phyloP scores from a whole-genome alignment of 2,113 vertebrate species.

The Cynopterus brachyotis region DNA sequence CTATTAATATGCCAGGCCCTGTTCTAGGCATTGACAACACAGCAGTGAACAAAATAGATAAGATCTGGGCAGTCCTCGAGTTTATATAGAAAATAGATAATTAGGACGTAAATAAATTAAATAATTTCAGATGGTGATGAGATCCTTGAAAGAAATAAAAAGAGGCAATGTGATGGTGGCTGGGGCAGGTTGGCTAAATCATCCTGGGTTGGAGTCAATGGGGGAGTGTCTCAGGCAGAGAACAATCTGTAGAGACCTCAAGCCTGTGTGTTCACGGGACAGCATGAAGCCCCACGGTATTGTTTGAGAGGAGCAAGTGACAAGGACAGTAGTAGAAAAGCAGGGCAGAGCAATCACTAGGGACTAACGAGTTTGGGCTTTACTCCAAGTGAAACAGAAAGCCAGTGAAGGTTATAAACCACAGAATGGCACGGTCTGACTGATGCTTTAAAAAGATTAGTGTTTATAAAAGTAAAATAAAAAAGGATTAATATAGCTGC shows the following conservation, averaged over 20 bases:
- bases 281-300: rapidly evolving
- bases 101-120: neutral
- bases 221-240: neutral
- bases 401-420: neutral
- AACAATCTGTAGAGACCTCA: neutral
- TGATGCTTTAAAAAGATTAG: neutral
- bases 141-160: neutral
- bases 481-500: neutral
- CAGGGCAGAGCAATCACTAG: too few relatives aligned
- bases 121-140: neutral
- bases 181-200: neutral
- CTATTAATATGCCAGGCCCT: neutral
- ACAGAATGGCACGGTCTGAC: neutral
- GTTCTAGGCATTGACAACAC: neutral
- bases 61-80: neutral
- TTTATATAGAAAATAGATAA: neutral
- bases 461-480: neutral
- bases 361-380: neutral
- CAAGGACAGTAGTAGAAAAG: neutral
- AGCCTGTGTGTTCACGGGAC: neutral
- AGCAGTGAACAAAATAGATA: neutral
- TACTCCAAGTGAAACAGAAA: neutral
- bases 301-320: neutral
- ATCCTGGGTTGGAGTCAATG: neutral
- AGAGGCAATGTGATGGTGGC: neutral